phyloP scores from a whole-genome alignment of 1,140 invertebrate species.

The Drosophila trapezifrons region DNA sequence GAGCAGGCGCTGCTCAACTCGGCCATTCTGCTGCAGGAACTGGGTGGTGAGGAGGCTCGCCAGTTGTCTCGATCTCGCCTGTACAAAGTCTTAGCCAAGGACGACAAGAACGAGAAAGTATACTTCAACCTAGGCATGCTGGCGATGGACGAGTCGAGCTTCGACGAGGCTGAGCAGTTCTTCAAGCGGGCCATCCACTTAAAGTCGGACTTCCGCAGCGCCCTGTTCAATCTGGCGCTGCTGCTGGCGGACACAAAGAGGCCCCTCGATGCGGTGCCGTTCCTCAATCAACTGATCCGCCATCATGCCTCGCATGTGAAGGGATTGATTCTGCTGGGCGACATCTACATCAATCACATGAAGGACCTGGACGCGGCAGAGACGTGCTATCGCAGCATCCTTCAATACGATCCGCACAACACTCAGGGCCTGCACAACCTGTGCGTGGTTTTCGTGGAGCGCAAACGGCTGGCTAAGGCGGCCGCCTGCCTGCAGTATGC shows the following conservation, averaged over 20 bases:
- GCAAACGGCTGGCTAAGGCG: slow-evolving; percentile 92
- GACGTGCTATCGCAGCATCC: slow-evolving; percentile 95
- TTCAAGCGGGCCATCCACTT: slow-evolving; percentile 94
- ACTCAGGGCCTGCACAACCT: slow-evolving; percentile 98
- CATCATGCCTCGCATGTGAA: slow-evolving; percentile 97
- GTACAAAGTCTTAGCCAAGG: slow-evolving; percentile 92
- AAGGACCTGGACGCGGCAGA: slow-evolving; percentile 97
- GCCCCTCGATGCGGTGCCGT: slow-evolving; percentile 95
- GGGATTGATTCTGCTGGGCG: slow-evolving; percentile 96
- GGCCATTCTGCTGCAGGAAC: slow-evolving; percentile 96
- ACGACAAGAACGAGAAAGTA: slow-evolving; percentile 92
- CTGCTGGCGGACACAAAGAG: slow-evolving; percentile 94
- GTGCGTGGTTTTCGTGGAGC: slow-evolving; percentile 97
- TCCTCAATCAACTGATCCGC: slow-evolving; percentile 95
- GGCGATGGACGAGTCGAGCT: slow-evolving; percentile 96
- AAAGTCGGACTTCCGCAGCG: slow-evolving; percentile 94
- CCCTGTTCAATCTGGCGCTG: slow-evolving; percentile 96
- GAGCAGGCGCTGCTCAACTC: slow-evolving; percentile 97
- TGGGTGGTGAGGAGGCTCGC: slow-evolving; percentile 91
- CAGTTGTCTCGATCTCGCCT: slow-evolving; percentile 92
- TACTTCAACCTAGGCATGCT: slow-evolving; percentile 98
- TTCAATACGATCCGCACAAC: slow-evolving; percentile 94
- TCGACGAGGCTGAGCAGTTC: slow-evolving; percentile 94
- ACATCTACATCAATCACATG: slow-evolving; percentile 98
- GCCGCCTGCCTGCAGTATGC: slow-evolving; percentile 93